A percentile compares a stretch with the other conserved stretches of the same genome.
Conservation (phyloP, 2,888 invertebrate species). For the Bombylius discolor region DNA sequence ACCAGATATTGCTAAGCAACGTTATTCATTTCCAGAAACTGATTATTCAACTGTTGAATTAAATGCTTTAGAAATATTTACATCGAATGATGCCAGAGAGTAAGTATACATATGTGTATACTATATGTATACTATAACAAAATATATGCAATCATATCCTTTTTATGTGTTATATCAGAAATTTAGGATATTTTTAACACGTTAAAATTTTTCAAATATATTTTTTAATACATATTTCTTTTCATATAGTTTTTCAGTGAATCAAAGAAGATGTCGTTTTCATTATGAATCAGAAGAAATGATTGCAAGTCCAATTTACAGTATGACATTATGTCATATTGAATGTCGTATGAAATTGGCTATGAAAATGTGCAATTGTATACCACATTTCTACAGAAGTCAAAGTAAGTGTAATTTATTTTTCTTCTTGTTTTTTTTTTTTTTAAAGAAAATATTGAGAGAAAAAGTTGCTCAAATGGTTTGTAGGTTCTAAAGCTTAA, state of each 20-base stretch:
- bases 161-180: neutral
- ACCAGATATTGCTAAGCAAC: conserved; percentile 50
- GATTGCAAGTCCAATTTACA: conserved; percentile 53
- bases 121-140: too few species aligned
- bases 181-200: neutral
- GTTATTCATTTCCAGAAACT: conserved; percentile 39
- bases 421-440: too few species aligned
- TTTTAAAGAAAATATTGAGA: neutral
- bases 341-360: conserved; percentile 55
- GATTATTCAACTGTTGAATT: conserved; percentile 49
- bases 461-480: too few species aligned
- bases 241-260: conserved; percentile 40
- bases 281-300: conserved; percentile 50
- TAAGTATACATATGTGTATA: conserved; percentile 19
- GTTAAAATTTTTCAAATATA: neutral
- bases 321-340: conserved; percentile 53
- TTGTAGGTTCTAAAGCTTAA: too few species aligned
- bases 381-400: conserved; percentile 60
- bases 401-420: conserved; percentile 43
- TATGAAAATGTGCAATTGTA: conserved; percentile 50
- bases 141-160: neutral
- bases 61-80: conserved; percentile 46
- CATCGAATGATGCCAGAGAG: conserved; percentile 43
- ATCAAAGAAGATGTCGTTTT: conserved; percentile 56
- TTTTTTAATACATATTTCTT: neutral